Conservation (phyloP, 2,113 vertebrate species). For the Ctenodactylus gundi region DNA sequence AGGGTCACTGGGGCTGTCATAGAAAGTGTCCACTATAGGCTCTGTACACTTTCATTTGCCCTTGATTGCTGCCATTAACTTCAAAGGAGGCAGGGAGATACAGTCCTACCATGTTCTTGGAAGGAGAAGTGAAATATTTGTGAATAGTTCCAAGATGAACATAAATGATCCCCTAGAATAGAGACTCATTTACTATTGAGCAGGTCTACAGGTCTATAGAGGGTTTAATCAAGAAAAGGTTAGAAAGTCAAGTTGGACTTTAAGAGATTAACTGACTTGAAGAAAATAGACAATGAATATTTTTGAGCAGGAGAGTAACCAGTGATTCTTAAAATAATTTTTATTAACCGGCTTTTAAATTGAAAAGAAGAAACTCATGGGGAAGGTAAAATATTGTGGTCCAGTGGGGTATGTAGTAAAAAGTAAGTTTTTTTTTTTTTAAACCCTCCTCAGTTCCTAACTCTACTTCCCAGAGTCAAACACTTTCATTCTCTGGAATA, state of each 20-base stretch:
- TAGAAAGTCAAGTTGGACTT: neutral
- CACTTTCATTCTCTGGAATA: neutral
- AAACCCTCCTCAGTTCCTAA: neutral
- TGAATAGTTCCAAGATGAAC: neutral
- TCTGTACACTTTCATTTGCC: neutral
- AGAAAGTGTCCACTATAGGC: neutral
- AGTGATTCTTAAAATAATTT: slow-evolving; percentile 31
- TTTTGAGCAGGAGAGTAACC: slow-evolving; percentile 14
- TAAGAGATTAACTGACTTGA: neutral
- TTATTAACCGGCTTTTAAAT: slow-evolving; percentile 29
- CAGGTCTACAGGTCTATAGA: neutral
- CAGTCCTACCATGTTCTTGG: neutral
- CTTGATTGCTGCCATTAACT: neutral
- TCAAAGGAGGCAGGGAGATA: neutral
- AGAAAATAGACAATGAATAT: neutral
- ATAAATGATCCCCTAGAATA: neutral
- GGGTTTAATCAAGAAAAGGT: neutral
- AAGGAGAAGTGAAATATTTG: neutral
- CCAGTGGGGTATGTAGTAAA: neutral
- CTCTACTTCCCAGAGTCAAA: neutral
- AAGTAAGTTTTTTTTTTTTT: neutral
- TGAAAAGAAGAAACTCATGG: neutral
- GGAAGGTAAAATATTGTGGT: slow-evolving; percentile 9
- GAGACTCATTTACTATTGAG: neutral
- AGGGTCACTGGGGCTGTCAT: neutral